Conservation (phyloP, 1,140 invertebrate species). For the Hyles vespertilio region DNA sequence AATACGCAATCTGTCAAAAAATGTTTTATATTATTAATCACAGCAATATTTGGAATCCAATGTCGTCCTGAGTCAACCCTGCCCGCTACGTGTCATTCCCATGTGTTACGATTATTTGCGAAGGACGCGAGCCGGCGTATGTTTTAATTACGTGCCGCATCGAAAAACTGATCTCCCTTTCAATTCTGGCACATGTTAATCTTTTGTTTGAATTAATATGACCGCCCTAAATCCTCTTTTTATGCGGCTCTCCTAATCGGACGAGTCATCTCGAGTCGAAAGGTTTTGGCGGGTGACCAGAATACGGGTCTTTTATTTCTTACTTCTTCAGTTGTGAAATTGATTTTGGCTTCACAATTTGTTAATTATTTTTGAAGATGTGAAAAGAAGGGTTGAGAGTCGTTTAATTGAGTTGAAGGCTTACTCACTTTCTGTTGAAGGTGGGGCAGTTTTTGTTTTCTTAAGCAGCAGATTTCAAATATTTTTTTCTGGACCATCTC, state of each 20-base stretch:
- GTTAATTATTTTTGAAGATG: too few species aligned
- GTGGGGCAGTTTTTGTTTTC: too few species aligned
- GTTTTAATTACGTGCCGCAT: conserved; percentile 53
- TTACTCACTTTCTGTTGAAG: too few species aligned
- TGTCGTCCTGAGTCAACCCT: background rate
- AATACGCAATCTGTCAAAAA: too few species aligned
- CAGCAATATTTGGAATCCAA: background rate
- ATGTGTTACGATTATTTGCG: conserved; percentile 40
- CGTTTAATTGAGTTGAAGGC: too few species aligned
- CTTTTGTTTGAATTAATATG: conserved; percentile 54
- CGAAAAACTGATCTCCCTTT: conserved; percentile 36
- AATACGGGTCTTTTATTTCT: too few species aligned
- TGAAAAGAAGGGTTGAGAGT: too few species aligned
- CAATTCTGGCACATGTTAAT: conserved; percentile 37
- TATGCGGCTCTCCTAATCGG: conserved; percentile 17
- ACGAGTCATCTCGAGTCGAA: conserved; percentile 1
- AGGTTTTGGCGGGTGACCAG: background rate
- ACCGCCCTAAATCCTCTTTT: conserved; percentile 12
- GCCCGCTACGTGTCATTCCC: conserved; percentile 29
- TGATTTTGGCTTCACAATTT: too few species aligned
- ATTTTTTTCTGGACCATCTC: too few species aligned
- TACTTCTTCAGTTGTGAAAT: too few species aligned
- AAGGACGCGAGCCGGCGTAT: conserved; percentile 31
- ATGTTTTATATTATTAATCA: too few species aligned
- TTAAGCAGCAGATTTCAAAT: too few species aligned